Conservation (phyloP, 2,797 vertebrate genomes). For the Sebastes trivittatus region DNA sequence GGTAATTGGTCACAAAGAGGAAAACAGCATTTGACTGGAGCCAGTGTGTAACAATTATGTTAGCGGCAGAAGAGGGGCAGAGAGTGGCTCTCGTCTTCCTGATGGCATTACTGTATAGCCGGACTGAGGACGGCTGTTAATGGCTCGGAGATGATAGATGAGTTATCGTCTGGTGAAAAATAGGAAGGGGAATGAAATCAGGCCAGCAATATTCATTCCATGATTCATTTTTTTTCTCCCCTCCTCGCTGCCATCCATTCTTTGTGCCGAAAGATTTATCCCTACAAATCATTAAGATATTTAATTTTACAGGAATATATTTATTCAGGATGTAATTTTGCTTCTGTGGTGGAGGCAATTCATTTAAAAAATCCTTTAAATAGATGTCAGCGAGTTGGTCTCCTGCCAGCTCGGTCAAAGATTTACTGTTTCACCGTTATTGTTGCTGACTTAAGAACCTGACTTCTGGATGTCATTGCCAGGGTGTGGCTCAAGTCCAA, state of each 20-base stretch:
- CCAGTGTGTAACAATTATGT: slow-evolving; percentile 67
- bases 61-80: slow-evolving; percentile 42
- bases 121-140: slow-evolving; percentile 69
- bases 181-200: slow-evolving; percentile 51
- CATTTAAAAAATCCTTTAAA: slow-evolving; percentile 60
- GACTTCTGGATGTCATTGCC: slow-evolving; percentile 63
- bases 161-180: slow-evolving; percentile 59
- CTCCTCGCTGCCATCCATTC: slow-evolving; percentile 13
- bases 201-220: slow-evolving; percentile 51
- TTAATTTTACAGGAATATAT: slow-evolving; percentile 57
- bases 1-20: slow-evolving; percentile 63
- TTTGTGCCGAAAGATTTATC: slow-evolving; percentile 35
- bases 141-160: slow-evolving; percentile 75
- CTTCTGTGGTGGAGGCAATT: slow-evolving; percentile 44
- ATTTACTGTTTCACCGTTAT: slow-evolving; percentile 59
- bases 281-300: slow-evolving; percentile 57
- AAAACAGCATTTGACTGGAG: slow-evolving; percentile 64
- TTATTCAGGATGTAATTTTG: slow-evolving; percentile 56
- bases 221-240: slow-evolving; percentile 12
- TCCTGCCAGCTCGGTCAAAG: slow-evolving; percentile 41
- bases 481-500: slow-evolving; percentile 52
- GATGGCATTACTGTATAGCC: slow-evolving; percentile 61
- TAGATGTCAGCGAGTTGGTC: slow-evolving; percentile 46
- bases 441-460: slow-evolving; percentile 56
- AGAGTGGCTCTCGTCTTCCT: slow-evolving; percentile 54